Percentiles rank a stretch among this genome's conserved stretches.
These are phyloP conservation scores for Alaudala cheleensis DNA, from an alignment of 2,113 vertebrate genomes.

Conservation along the genomic window DNA sequence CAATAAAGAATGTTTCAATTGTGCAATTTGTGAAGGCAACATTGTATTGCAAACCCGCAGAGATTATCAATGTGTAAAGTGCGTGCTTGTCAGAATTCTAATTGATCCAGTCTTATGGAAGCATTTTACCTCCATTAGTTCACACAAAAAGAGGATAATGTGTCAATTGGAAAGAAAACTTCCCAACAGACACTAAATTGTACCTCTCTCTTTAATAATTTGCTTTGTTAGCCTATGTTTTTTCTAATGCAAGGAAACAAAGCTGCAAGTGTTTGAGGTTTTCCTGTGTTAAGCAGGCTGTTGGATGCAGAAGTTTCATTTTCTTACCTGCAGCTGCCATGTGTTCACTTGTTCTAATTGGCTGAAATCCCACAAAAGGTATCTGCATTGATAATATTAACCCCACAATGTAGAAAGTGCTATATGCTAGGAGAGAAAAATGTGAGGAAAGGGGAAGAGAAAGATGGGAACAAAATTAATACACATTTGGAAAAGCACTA, in stretches of 20 bases:
- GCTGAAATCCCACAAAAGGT: conserved; percentile 96
- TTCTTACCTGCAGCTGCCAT: conserved; percentile 94
- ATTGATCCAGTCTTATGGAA: not conserved
- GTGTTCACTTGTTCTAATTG: conserved; percentile 96
- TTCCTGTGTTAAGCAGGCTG: not conserved
- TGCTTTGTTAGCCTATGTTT: not conserved
- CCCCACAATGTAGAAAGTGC: conserved; percentile 98
- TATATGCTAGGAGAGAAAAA: conserved; percentile 82
- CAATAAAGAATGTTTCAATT: not conserved
- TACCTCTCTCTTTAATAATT: not conserved
- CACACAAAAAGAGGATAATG: not conserved
- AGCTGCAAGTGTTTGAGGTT: not conserved
- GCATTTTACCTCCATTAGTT: not conserved
- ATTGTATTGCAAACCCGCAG: not conserved
- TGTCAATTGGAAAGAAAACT: not conserved
- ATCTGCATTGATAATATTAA: conserved; percentile 97
- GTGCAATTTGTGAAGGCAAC: not conserved
- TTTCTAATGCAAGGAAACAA: not conserved
- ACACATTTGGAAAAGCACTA: not conserved
- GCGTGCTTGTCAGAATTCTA: not conserved
- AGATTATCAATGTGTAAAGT: not conserved
- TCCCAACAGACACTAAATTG: not conserved
- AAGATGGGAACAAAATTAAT: not conserved
- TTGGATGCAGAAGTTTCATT: not conserved
- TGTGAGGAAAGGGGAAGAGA: not conserved